Conservation (phyloP, 2,888 invertebrate genomes). For the Scelioninae gen. 2 region DNA sequence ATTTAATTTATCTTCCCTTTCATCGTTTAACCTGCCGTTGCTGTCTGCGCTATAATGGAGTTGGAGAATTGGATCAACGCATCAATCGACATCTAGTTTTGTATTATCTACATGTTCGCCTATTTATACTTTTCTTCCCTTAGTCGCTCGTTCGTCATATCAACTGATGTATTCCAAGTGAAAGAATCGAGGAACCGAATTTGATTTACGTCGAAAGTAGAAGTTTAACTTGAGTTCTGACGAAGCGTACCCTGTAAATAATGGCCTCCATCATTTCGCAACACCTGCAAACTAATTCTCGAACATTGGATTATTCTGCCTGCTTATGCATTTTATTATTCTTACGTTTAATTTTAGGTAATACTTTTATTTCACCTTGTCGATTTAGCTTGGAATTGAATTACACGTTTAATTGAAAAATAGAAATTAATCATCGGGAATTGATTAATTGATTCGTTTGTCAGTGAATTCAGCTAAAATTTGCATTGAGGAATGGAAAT, state of each 20-base stretch:
- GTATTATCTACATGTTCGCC: conserved; percentile 54
- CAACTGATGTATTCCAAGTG: conserved; percentile 41
- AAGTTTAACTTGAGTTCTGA: conserved; percentile 40
- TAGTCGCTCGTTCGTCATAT: conserved; percentile 31
- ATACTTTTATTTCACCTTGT: conserved; percentile 37
- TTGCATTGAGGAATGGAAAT: conserved; percentile 30
- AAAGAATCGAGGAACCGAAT: conserved; percentile 40
- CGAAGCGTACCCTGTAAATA: conserved; percentile 52
- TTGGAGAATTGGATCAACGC: conserved; percentile 58
- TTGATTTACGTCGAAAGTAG: conserved; percentile 49
- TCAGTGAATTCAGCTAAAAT: conserved; percentile 16
- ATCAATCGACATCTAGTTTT: conserved; percentile 47
- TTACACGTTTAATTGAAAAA: conserved; percentile 20
- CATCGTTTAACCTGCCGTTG: conserved; percentile 59
- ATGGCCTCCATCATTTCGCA: conserved; percentile 40
- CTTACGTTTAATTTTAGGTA: conserved; percentile 44
- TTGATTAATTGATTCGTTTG: conserved; percentile 20
- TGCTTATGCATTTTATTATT: conserved; percentile 38
- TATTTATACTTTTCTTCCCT: conserved; percentile 42
- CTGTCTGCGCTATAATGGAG: conserved; percentile 65
- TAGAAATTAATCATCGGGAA: conserved; percentile 32
- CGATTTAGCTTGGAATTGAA: conserved; percentile 30
- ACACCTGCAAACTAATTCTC: conserved; percentile 56
- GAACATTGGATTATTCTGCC: conserved; percentile 49
- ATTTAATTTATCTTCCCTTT: conserved; percentile 9